Evolutionary conservation across 2,797 vertebrate genomes (phyloP).

Genomic region (Phrynocephalus vlangalii): DNA sequence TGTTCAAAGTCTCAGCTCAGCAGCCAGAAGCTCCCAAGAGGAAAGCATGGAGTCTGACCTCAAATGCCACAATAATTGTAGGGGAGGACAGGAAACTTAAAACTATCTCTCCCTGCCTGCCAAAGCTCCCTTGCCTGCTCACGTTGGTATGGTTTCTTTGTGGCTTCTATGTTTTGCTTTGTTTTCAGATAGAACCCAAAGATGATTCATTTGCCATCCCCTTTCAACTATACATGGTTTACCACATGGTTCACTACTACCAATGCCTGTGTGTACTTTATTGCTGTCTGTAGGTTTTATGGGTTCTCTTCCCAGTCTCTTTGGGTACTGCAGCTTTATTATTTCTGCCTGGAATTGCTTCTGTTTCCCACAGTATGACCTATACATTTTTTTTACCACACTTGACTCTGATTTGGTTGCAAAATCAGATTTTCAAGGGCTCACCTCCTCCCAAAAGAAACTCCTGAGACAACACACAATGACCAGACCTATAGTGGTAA

Average conservation of each 20-base stretch:
- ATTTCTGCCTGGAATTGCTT: no score
- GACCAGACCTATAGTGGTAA: no score
- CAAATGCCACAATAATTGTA: conserved; percentile 47
- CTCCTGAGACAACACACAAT: background rate
- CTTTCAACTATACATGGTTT: background rate
- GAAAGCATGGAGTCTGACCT: conserved; percentile 18
- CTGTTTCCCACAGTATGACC: no score
- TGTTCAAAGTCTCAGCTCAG: conserved; percentile 48
- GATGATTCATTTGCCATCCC: background rate
- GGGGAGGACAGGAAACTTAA: conserved; percentile 33
- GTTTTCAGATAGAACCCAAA: conserved; percentile 1
- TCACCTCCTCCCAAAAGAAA: background rate
- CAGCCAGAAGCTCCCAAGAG: conserved; percentile 47
- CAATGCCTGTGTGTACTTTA: no score
- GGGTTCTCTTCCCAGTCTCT: no score
- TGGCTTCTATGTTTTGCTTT: background rate
- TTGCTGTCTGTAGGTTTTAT: no score
- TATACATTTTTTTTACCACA: no score
- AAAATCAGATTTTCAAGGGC: no score
- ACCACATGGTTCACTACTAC: no score
- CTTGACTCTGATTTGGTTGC: no score
- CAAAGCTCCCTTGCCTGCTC: background rate
- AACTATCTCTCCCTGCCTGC: background rate
- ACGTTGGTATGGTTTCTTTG: background rate
- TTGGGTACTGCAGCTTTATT: no score